These are phyloP conservation scores for Actias luna DNA, from an alignment of 2,888 invertebrate genomes.

Conservation along the genomic window DNA sequence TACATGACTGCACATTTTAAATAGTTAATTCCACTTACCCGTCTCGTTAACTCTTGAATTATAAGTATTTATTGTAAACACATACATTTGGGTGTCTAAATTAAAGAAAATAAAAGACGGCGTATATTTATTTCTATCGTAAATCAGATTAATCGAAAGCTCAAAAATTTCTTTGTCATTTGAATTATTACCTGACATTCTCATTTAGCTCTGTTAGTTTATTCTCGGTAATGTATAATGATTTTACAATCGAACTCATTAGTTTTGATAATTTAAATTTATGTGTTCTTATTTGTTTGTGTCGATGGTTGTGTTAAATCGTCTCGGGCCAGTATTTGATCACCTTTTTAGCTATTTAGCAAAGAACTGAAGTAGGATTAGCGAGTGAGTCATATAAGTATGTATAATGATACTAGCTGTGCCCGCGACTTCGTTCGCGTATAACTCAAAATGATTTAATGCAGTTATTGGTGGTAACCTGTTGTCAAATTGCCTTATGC, in stretches of 20 bases:
- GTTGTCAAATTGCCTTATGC: no score
- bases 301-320: no score
- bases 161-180: background rate
- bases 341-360: no score
- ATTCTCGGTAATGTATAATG: background rate
- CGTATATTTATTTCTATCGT: background rate
- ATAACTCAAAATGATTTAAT: no score
- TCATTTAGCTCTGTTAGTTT: conserved; percentile 8
- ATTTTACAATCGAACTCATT: conserved; percentile 2
- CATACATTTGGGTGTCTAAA: background rate
- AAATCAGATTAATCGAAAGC: conserved; percentile 8
- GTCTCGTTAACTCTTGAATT: background rate
- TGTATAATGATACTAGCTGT: no score
- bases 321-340: no score
- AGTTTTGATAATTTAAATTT: conserved; percentile 2
- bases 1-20: no score
- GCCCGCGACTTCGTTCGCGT: no score
- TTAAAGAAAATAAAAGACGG: background rate
- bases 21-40: background rate
- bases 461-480: no score
- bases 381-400: no score
- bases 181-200: conserved; percentile 7
- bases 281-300: background rate
- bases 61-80: background rate
- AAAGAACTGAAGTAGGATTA: no score